phyloP scores from a whole-genome alignment of 2,797 vertebrate species.

The Hyperoplus lanceolatus region DNA sequence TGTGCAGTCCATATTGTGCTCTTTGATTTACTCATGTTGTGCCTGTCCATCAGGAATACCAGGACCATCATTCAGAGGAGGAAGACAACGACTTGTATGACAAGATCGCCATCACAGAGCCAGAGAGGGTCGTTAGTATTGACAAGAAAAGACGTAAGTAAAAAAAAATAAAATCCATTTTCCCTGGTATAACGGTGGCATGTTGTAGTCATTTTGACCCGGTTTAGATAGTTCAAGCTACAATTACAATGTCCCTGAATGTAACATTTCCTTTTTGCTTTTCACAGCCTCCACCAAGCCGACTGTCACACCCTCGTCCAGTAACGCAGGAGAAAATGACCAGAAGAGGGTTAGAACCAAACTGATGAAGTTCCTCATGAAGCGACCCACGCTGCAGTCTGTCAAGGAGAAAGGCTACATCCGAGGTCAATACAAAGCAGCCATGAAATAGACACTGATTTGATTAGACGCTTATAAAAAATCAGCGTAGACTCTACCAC shows the following conservation, averaged over 20 bases:
- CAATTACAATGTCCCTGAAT: background rate
- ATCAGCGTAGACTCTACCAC: background rate
- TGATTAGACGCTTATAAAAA: conserved; percentile 9
- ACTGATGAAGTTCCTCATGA: conserved; percentile 93
- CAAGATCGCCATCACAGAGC: conserved; percentile 78
- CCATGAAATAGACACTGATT: background rate
- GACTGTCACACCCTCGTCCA: conserved; percentile 38
- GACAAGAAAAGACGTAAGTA: conserved; percentile 76
- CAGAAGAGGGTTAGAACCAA: conserved; percentile 90
- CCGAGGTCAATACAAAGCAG: conserved; percentile 61
- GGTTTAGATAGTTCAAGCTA: conserved; percentile 1
- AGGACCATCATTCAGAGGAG: conserved; percentile 78
- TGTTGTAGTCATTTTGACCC: background rate
- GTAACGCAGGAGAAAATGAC: conserved; percentile 82
- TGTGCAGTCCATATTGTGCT: background rate
- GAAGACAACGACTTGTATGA: conserved; percentile 85
- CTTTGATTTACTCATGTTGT: background rate
- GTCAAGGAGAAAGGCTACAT: conserved; percentile 96
- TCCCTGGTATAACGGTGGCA: background rate
- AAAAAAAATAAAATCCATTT: conserved; percentile 9
- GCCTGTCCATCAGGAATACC: conserved; percentile 72
- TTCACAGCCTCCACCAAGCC: conserved; percentile 57
- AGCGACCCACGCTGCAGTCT: conserved; percentile 92
- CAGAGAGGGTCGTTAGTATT: conserved; percentile 63
- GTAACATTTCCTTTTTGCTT: background rate